Conservation (phyloP, 2,888 invertebrate genomes). For the Coleophora deauratella region DNA sequence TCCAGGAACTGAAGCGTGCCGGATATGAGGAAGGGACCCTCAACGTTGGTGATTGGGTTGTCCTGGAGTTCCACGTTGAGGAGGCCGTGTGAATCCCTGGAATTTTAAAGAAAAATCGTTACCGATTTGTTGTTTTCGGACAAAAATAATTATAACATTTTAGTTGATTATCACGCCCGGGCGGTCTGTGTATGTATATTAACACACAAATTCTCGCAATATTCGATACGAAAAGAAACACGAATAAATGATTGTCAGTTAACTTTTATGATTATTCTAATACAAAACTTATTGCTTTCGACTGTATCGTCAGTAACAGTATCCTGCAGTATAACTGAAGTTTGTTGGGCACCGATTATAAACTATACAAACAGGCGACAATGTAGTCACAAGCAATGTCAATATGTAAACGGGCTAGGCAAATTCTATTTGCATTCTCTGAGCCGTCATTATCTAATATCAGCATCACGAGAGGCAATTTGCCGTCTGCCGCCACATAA, state of each 20-base stretch:
- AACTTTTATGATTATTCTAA: too few species aligned
- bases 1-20: conserved; percentile 79
- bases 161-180: not conserved
- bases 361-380: too few species aligned
- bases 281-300: too few species aligned
- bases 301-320: too few species aligned
- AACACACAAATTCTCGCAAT: too few species aligned
- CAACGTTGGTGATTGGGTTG: conserved; percentile 76
- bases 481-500: conserved; percentile 38
- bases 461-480: conserved; percentile 53
- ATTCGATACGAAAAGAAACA: too few species aligned
- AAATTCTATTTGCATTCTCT: conserved; percentile 65
- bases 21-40: conserved; percentile 78
- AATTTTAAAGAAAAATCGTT: conserved; percentile 13
- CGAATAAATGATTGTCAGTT: too few species aligned
- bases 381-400: not conserved
- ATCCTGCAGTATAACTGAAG: too few species aligned
- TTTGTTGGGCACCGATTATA: too few species aligned
- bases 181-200: not conserved
- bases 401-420: conserved; percentile 8
- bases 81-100: conserved; percentile 79
- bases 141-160: not conserved
- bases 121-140: not conserved
- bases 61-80: conserved; percentile 81
- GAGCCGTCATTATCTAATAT: conserved; percentile 65